Conservation (phyloP, 2,797 vertebrate genomes). For the Periophthalmus magnuspinnatus region DNA sequence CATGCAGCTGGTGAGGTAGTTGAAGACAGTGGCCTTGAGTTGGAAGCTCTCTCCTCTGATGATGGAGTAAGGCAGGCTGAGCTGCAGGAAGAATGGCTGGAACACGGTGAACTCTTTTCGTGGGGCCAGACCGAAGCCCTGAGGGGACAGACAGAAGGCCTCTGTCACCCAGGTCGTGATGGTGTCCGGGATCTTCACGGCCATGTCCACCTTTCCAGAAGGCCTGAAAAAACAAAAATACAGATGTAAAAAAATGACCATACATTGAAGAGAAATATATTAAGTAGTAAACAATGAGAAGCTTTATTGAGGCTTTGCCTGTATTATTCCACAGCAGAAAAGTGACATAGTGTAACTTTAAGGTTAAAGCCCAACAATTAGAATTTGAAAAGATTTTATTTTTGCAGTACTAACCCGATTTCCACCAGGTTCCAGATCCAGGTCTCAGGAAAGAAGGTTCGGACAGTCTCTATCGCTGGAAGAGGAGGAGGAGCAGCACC, state of each 20-base stretch:
- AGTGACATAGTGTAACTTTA: too few species aligned
- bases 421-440: constrained; percentile 76
- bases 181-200: constrained; percentile 72
- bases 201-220: constrained; percentile 50
- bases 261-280: neutral
- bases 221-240: constrained; percentile 49
- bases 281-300: too few species aligned
- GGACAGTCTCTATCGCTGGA: constrained; percentile 42
- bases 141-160: constrained; percentile 69
- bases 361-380: too few species aligned
- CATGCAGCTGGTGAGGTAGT: constrained; percentile 75
- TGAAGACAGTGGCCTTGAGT: constrained; percentile 77
- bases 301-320: too few species aligned
- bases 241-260: neutral
- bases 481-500: accelerated
- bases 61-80: constrained; percentile 79
- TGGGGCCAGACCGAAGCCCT: constrained; percentile 78
- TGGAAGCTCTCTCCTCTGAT: constrained; percentile 78
- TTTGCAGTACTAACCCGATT: constrained; percentile 62
- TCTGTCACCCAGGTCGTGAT: constrained; percentile 79
- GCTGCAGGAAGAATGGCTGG: constrained; percentile 83
- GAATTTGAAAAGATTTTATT: neutral
- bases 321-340: too few species aligned
- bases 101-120: constrained; percentile 69
- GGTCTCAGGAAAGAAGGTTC: constrained; percentile 73